phyloP scores from a whole-genome alignment of 2,113 vertebrate genomes.

The Anolis carolinensis region DNA sequence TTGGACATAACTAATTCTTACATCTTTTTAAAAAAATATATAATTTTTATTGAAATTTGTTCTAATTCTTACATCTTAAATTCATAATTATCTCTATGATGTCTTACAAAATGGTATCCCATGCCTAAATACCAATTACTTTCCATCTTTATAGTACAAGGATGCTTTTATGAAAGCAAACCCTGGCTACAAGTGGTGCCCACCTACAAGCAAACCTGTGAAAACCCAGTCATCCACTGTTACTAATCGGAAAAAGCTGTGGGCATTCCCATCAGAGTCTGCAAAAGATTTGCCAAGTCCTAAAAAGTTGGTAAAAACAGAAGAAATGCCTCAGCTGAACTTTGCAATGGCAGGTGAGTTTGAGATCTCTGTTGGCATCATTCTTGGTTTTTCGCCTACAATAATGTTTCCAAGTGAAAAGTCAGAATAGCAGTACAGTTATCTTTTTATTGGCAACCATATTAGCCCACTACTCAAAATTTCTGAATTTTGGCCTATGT shows the following conservation, averaged over 20 bases:
- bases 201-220: conserved; percentile 94
- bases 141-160: conserved; percentile 86
- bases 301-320: conserved; percentile 86
- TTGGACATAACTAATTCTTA: too few species aligned
- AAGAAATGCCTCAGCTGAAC: conserved; percentile 93
- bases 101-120: conserved; percentile 2
- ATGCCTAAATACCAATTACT: conserved; percentile 44
- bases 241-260: conserved; percentile 90
- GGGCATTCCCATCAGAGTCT: conserved; percentile 87
- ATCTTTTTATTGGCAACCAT: not conserved
- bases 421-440: not conserved
- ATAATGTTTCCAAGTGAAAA: not conserved
- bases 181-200: conserved; percentile 98
- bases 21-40: too few species aligned
- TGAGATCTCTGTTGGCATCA: not conserved
- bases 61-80: conserved; percentile 29
- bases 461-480: not conserved
- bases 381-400: not conserved
- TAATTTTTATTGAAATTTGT: too few species aligned
- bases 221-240: conserved; percentile 86
- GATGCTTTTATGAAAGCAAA: conserved; percentile 99
- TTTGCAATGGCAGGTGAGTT: conserved; percentile 95
- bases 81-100: conserved; percentile 26
- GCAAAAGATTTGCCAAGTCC: conserved; percentile 87
- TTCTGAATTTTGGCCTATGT: not conserved